Evolutionary conservation across 2,888 invertebrate genomes (phyloP).

Genomic region (Coenonympha arcania): DNA sequence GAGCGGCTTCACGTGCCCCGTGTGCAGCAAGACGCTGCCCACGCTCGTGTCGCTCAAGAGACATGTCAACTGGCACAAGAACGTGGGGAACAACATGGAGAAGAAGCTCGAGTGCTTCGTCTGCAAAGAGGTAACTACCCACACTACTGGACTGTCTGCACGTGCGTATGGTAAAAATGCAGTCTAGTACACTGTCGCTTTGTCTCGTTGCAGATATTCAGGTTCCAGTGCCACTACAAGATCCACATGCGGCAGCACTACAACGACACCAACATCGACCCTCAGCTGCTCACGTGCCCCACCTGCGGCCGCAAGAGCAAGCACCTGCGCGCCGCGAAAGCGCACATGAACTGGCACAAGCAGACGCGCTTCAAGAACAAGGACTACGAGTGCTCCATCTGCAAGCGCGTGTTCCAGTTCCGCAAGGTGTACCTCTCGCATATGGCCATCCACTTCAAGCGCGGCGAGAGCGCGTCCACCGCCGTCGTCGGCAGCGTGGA

Average conservation of each 20-base stretch:
- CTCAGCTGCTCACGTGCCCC: constrained; percentile 54
- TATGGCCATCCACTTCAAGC: constrained; percentile 66
- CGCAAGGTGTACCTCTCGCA: constrained; percentile 63
- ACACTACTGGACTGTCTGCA: neutral
- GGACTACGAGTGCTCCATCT: constrained; percentile 68
- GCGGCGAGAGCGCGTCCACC: constrained; percentile 58
- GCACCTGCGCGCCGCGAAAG: constrained; percentile 63
- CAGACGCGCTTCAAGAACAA: constrained; percentile 65
- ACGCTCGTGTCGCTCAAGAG: constrained; percentile 61
- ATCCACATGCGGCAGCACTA: constrained; percentile 66
- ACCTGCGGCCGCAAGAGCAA: constrained; percentile 65
- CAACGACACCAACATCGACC: constrained; percentile 56
- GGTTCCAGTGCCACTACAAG: constrained; percentile 62
- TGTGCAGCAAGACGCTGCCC: constrained; percentile 63
- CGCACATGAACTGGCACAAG: constrained; percentile 67
- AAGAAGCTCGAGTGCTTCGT: constrained; percentile 59
- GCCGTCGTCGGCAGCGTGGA: constrained; percentile 47
- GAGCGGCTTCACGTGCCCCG: constrained; percentile 60
- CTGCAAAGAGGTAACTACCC: constrained; percentile 56
- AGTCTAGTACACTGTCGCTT: neutral
- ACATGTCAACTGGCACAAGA: constrained; percentile 66
- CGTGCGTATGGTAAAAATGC: neutral
- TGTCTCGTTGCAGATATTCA: constrained; percentile 49
- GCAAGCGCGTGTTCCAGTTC: constrained; percentile 61
- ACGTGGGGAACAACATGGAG: constrained; percentile 55